Evolutionary conservation across 2,113 vertebrate genomes (phyloP).

Genomic region (Spermophilus dauricus): DNA sequence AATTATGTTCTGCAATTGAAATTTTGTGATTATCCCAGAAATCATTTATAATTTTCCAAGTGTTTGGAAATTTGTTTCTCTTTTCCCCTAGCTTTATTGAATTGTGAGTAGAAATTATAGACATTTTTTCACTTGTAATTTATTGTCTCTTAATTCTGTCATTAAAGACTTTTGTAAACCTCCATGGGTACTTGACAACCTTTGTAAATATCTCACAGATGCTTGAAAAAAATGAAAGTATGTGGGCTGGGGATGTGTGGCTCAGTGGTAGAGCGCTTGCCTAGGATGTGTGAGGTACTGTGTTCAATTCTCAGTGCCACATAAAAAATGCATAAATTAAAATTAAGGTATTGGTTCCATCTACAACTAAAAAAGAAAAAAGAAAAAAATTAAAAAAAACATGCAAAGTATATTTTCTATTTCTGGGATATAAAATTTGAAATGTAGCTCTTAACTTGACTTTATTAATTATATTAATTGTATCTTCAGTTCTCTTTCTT

Average conservation of each 20-base stretch:
- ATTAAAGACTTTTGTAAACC: background rate
- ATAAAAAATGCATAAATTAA: no score
- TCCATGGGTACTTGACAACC: constrained; percentile 11
- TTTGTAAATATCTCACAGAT: constrained; percentile 34
- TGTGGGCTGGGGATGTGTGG: background rate
- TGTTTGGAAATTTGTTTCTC: background rate
- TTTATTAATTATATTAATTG: constrained; percentile 61
- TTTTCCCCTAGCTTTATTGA: background rate
- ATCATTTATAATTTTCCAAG: background rate
- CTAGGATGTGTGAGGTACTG: no score
- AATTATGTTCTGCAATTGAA: background rate
- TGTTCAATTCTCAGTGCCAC: no score
- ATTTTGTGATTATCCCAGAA: constrained; percentile 37
- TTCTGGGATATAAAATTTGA: constrained; percentile 46
- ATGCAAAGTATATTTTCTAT: constrained; percentile 37
- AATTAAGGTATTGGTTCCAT: no score
- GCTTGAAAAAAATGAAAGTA: constrained; percentile 31
- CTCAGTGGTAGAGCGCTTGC: no score
- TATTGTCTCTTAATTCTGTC: constrained; percentile 60
- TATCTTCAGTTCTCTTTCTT: constrained; percentile 34
- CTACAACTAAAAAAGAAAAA: no score
- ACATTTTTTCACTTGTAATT: constrained; percentile 16
- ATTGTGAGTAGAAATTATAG: constrained; percentile 42
- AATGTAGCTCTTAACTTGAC: constrained; percentile 40
- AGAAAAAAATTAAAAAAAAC: background rate